Conservation (phyloP, 2,888 invertebrate species). For the Coelogynopora nodosa region DNA sequence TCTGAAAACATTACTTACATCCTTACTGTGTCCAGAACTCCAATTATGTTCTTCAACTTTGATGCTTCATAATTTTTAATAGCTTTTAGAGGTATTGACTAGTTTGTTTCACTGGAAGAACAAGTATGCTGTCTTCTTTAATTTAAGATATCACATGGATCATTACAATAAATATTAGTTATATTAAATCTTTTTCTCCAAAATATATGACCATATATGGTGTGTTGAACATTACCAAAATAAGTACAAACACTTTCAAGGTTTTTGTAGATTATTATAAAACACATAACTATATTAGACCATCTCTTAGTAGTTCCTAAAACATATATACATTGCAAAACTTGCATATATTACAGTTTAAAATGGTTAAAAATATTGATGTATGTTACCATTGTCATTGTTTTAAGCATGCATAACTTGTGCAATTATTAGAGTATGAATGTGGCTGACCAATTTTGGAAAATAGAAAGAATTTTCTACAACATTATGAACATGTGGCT, state of each 20-base stretch:
- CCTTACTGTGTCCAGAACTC: not conserved
- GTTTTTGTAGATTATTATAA: constrained; percentile 10
- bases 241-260: too few species aligned
- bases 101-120: not conserved
- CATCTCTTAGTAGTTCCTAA: constrained; percentile 28
- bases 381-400: constrained; percentile 43
- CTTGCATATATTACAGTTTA: not conserved
- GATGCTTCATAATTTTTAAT: not conserved
- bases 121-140: not conserved
- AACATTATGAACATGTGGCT: too few species aligned
- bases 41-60: not conserved
- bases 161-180: constrained; percentile 7
- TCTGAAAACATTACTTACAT: not conserved
- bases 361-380: not conserved
- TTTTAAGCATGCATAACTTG: not conserved
- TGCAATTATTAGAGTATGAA: not conserved
- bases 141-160: constrained; percentile 4
- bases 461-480: not conserved
- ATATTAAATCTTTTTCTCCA: not conserved
- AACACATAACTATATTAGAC: not conserved
- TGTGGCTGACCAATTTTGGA: not conserved
- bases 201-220: not conserved
- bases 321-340: constrained; percentile 22
- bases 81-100: not conserved
- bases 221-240: not conserved